Percentiles rank a stretch among this genome's conserved stretches.
phyloP scores from a whole-genome alignment of 2,888 invertebrate genomes.

The Diplazon laetatorius region DNA sequence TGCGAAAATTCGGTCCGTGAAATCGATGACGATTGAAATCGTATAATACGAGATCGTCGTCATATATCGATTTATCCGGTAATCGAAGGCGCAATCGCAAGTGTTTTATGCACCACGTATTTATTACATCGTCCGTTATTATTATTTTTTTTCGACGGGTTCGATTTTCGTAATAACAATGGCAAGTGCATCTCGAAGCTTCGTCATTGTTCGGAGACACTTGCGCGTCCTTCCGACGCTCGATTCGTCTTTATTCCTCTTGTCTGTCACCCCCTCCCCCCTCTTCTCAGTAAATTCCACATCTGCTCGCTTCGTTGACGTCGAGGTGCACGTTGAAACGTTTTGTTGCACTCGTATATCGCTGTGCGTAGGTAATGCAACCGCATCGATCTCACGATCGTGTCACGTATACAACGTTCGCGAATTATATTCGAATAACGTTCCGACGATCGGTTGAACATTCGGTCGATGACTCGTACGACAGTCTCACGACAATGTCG shows the following conservation, averaged over 20 bases:
- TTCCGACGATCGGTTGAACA: slow-evolving; percentile 1
- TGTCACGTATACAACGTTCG: slow-evolving; percentile 29
- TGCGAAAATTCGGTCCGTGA: background rate
- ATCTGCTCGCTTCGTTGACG: slow-evolving; percentile 1
- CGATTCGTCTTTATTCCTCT: slow-evolving; percentile 32
- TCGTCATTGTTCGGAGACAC: slow-evolving; percentile 19
- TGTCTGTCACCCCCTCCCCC: slow-evolving; percentile 9
- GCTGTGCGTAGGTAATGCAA: slow-evolving; percentile 1
- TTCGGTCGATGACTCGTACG: slow-evolving; percentile 40
- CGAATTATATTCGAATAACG: slow-evolving; percentile 16
- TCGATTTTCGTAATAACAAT: slow-evolving; percentile 37
- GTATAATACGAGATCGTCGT: no score
- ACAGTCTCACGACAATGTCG: slow-evolving; percentile 2
- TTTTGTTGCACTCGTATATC: no score
- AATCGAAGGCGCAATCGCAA: slow-evolving; percentile 46
- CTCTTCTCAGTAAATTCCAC: slow-evolving; percentile 16
- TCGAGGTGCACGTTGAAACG: background rate
- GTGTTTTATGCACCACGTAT: slow-evolving; percentile 27
- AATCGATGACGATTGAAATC: slow-evolving; percentile 15
- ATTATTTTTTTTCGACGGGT: background rate
- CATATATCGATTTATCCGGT: background rate
- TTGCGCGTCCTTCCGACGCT: slow-evolving; percentile 35
- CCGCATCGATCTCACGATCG: slow-evolving; percentile 16
- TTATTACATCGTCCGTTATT: no score
- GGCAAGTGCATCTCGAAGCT: slow-evolving; percentile 20